Evolutionary conservation across 2,797 vertebrate genomes (phyloP).

Genomic region (Gymnodraco acuticeps): DNA sequence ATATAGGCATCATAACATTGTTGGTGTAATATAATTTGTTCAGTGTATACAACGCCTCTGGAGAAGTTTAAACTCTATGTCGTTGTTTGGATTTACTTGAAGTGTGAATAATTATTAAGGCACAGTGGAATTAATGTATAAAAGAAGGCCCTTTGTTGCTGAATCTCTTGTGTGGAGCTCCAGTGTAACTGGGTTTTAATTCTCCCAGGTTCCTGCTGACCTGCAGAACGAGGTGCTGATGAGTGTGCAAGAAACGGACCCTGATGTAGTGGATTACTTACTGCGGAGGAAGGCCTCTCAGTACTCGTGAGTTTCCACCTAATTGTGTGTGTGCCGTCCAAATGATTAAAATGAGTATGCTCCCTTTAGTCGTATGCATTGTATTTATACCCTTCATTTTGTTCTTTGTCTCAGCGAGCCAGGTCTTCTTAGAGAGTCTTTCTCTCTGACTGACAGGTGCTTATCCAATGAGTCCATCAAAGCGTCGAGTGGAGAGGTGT

Average conservation of each 20-base stretch:
- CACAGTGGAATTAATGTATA: background rate
- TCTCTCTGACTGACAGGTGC: constrained; percentile 86
- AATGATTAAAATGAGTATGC: constrained; percentile 9
- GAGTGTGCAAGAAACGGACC: constrained; percentile 93
- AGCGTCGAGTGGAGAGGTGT: constrained; percentile 93
- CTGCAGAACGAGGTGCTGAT: constrained; percentile 97
- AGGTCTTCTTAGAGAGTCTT: constrained; percentile 82
- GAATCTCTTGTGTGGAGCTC: background rate
- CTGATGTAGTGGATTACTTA: constrained; percentile 96
- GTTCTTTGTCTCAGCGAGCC: constrained; percentile 78
- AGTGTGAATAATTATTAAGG: constrained; percentile 16
- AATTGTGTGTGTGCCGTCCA: background rate
- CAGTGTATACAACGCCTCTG: background rate
- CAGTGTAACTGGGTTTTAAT: background rate
- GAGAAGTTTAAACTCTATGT: background rate
- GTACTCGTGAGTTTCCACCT: constrained; percentile 87
- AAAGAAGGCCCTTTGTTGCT: background rate
- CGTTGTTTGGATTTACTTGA: background rate
- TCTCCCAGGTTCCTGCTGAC: constrained; percentile 91
- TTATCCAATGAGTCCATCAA: constrained; percentile 92
- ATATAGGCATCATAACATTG: background rate
- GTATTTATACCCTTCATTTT: background rate
- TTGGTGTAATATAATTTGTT: constrained; percentile 7
- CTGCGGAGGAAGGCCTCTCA: constrained; percentile 95
- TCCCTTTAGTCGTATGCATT: background rate